phyloP scores from a whole-genome alignment of 2,888 invertebrate species.

The Augiades crinisus region DNA sequence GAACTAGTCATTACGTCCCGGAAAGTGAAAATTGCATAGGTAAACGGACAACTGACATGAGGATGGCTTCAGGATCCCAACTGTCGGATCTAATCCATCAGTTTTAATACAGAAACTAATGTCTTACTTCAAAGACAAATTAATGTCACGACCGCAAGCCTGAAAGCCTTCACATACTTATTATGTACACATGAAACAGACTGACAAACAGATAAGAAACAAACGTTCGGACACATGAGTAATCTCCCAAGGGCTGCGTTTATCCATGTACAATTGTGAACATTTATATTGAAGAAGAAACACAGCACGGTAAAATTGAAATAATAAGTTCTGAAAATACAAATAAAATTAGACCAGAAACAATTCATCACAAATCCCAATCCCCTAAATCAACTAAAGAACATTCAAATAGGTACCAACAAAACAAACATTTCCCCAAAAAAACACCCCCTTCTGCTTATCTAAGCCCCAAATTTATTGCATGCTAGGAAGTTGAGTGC shows the following conservation, averaged over 20 bases:
- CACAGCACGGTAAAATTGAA: no score
- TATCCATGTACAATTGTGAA: no score
- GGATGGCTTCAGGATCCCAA: background rate
- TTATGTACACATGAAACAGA: no score
- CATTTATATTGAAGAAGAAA: no score
- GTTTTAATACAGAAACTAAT: background rate
- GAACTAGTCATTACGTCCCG: slow-evolving; percentile 1
- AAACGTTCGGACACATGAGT: no score
- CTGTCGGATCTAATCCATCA: background rate
- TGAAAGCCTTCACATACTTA: no score
- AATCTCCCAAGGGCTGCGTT: no score
- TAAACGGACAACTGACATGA: background rate
- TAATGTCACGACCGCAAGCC: no score
- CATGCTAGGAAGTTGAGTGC: slow-evolving; percentile 12
- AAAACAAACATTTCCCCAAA: slow-evolving; percentile 12
- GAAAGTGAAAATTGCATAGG: slow-evolving; percentile 5
- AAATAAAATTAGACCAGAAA: no score
- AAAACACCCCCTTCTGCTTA: slow-evolving; percentile 10
- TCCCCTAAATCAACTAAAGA: background rate
- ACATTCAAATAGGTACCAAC: background rate
- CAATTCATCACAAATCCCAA: no score
- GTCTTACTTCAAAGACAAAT: no score
- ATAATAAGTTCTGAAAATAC: background rate
- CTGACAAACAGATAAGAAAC: no score
- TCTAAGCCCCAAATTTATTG: slow-evolving; percentile 16